phyloP scores from a whole-genome alignment of 2,113 vertebrate genomes.

The Pyxicephalus adspersus region DNA sequence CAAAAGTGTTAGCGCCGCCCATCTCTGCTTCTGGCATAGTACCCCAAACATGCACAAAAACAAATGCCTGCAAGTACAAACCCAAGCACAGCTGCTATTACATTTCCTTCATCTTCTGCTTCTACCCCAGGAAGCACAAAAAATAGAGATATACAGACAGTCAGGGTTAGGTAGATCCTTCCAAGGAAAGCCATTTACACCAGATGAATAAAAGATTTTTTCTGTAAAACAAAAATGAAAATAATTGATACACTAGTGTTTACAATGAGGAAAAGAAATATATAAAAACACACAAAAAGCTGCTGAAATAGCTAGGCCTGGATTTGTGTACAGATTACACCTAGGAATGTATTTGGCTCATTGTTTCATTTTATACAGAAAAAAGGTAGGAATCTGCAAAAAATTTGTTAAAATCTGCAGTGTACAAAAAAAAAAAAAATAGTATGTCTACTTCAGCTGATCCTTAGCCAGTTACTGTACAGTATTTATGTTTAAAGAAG shows the following conservation, averaged over 20 bases:
- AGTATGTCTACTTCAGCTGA: too few species aligned
- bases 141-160: conserved; percentile 68
- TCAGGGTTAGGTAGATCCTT: conserved; percentile 53
- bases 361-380: too few species aligned
- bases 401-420: too few species aligned
- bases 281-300: too few species aligned
- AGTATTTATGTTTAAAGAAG: too few species aligned
- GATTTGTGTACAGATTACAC: too few species aligned
- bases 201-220: neutral
- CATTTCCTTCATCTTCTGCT: conserved; percentile 87
- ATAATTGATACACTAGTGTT: neutral
- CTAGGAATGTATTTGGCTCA: too few species aligned
- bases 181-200: conserved; percentile 71
- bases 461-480: too few species aligned
- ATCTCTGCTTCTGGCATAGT: conserved; percentile 85
- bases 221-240: neutral
- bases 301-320: too few species aligned
- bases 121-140: conserved; percentile 73
- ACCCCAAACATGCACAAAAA: conserved; percentile 87
- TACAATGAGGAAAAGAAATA: too few species aligned
- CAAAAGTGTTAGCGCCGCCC: conserved; percentile 71
- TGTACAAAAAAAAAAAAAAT: too few species aligned
- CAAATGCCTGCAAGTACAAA: conserved; percentile 77
- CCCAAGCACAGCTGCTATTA: conserved; percentile 81
- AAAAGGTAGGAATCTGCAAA: too few species aligned